A percentile compares a stretch with the other conserved stretches of the same genome.
Evolutionary conservation across 1,140 invertebrate species (phyloP).

Genomic region (Heliconius congener): DNA sequence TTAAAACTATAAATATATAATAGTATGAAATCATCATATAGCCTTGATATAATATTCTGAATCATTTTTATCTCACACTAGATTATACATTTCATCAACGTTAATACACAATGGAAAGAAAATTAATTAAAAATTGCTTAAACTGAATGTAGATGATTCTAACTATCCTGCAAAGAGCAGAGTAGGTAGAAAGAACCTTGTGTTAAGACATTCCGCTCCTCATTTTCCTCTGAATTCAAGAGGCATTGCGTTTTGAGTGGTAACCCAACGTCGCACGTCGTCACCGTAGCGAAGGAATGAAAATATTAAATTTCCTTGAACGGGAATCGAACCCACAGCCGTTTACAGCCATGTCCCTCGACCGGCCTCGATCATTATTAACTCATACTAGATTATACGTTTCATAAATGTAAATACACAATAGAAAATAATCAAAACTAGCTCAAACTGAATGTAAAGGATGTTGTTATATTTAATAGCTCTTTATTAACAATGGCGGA

Average conservation of each 20-base stretch:
- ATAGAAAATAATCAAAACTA: neutral
- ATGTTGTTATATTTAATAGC: constrained; percentile 34
- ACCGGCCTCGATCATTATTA: no score
- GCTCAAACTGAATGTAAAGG: constrained; percentile 19
- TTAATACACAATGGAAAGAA: neutral
- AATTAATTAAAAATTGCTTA: neutral
- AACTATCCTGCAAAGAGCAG: no score
- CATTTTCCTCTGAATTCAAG: no score
- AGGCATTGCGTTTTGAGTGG: no score
- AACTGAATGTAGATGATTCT: constrained; percentile 20
- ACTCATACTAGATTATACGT: neutral
- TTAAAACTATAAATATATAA: neutral
- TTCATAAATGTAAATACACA: neutral
- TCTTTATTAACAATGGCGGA: constrained; percentile 31
- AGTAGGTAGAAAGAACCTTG: no score
- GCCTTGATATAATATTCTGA: neutral
- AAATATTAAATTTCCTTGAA: no score
- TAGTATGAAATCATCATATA: neutral
- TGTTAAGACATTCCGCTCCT: no score
- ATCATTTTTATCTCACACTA: neutral
- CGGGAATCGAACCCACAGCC: neutral
- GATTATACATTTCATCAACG: neutral
- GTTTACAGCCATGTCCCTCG: neutral
- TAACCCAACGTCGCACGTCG: no score
- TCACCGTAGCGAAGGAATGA: no score